phyloP scores from a whole-genome alignment of 2,113 vertebrate species.

The Halcyon malimbica region DNA sequence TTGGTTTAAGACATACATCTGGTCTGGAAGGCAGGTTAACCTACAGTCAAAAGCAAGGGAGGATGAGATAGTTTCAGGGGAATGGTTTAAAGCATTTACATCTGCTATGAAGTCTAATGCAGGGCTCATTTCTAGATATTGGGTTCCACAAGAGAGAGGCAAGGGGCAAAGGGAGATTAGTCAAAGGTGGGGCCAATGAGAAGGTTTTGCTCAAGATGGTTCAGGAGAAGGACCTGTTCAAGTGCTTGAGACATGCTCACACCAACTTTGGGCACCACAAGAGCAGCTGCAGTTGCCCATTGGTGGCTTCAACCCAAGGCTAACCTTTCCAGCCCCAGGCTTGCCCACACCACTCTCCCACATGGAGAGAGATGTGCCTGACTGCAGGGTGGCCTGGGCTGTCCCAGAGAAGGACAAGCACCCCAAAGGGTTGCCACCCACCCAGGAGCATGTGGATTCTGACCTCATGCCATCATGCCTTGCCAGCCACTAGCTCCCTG shows the following conservation, averaged over 20 bases:
- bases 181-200: background rate
- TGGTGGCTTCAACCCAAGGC: background rate
- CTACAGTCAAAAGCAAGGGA: background rate
- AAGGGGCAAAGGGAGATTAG: background rate
- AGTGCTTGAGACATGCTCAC: accelerated
- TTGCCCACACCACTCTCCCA: background rate
- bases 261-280: accelerated
- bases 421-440: background rate
- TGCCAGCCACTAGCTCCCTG: accelerated
- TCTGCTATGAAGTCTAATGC: background rate
- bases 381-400: accelerated
- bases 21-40: background rate
- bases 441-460: accelerated
- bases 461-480: accelerated
- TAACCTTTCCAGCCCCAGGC: background rate
- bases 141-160: background rate
- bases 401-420: background rate
- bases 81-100: background rate
- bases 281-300: accelerated
- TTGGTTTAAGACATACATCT: background rate
- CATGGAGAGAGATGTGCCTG: accelerated
- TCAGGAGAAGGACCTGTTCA: background rate
- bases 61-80: accelerated
- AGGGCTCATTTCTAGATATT: background rate
- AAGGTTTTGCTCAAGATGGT: background rate